These are phyloP conservation scores for Paedocypris micromegethes DNA, from an alignment of 2,797 vertebrate genomes.

Conservation along the genomic window DNA sequence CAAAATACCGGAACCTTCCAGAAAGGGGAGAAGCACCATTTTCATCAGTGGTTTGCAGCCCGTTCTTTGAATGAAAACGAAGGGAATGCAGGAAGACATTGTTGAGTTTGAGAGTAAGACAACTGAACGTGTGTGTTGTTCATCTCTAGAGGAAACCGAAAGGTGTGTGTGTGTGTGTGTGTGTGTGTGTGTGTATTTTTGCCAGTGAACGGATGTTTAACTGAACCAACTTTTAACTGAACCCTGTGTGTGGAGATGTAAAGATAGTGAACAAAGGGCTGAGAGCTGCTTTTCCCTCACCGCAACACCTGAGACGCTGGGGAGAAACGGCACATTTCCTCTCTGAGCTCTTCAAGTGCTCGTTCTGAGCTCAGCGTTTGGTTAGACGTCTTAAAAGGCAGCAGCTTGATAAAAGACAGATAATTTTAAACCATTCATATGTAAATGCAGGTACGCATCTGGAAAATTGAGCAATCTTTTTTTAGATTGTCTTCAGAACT, in stretches of 20 bases:
- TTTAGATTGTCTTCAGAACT: conserved; percentile 42
- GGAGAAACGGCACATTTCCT: conserved; percentile 81
- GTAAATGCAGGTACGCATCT: conserved; percentile 54
- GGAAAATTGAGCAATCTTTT: conserved; percentile 45
- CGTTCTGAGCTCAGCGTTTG: conserved; percentile 68
- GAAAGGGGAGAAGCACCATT: too few species aligned
- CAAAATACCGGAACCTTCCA: too few species aligned
- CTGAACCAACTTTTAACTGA: conserved; percentile 76
- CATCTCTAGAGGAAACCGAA: conserved; percentile 70
- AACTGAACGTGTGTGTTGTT: conserved; percentile 28
- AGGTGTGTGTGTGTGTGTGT: conserved; percentile 57
- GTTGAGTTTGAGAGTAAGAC: conserved; percentile 34
- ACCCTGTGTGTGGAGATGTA: conserved; percentile 76
- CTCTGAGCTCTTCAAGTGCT: conserved; percentile 84
- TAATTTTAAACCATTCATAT: conserved; percentile 57
- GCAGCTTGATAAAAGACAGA: conserved; percentile 47
- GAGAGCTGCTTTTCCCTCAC: conserved; percentile 54
- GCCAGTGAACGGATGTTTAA: conserved; percentile 73
- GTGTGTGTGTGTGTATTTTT: conserved; percentile 71
- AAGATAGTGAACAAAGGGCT: conserved; percentile 75
- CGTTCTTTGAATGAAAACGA: too few species aligned
- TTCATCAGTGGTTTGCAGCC: too few species aligned
- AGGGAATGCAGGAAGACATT: conserved; percentile 14
- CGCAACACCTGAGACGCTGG: conserved; percentile 47
- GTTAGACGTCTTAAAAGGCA: conserved; percentile 58